phyloP scores from a whole-genome alignment of 2,113 vertebrate species.

The Callorhinus ursinus region DNA sequence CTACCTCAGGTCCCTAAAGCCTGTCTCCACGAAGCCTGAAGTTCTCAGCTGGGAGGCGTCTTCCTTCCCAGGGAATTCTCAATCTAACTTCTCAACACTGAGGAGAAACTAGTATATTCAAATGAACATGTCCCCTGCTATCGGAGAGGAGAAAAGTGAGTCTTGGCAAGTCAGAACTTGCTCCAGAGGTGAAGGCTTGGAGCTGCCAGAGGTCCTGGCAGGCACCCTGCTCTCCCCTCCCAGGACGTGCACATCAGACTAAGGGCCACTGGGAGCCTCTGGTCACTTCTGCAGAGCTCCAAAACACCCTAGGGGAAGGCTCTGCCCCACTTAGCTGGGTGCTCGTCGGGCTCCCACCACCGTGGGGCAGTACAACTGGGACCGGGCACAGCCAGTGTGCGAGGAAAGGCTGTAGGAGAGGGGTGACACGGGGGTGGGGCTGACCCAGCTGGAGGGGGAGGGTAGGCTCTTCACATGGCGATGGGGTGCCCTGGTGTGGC shows the following conservation, averaged over 20 bases:
- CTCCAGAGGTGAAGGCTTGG: too few species aligned
- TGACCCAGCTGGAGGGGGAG: neutral
- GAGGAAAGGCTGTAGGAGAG: neutral
- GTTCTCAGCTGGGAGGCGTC: neutral
- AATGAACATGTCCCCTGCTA: neutral
- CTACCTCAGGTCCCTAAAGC: neutral
- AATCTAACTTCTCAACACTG: neutral
- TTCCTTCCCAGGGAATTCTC: neutral
- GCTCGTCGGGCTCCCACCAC: neutral
- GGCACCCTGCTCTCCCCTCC: too few species aligned
- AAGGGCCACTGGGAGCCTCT: neutral
- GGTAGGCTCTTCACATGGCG: neutral
- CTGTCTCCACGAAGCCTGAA: neutral
- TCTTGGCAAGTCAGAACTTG: neutral
- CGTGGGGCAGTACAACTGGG: too few species aligned
- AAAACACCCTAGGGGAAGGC: too few species aligned
- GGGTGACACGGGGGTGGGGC: accelerated
- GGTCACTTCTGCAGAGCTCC: neutral
- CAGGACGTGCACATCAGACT: accelerated
- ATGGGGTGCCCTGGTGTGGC: neutral
- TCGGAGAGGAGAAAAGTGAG: neutral
- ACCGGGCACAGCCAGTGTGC: neutral
- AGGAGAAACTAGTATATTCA: neutral
- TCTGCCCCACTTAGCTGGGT: neutral
- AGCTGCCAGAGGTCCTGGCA: neutral